Evolutionary conservation across 2,888 invertebrate genomes (phyloP).

Genomic region (Baronia brevicornis): DNA sequence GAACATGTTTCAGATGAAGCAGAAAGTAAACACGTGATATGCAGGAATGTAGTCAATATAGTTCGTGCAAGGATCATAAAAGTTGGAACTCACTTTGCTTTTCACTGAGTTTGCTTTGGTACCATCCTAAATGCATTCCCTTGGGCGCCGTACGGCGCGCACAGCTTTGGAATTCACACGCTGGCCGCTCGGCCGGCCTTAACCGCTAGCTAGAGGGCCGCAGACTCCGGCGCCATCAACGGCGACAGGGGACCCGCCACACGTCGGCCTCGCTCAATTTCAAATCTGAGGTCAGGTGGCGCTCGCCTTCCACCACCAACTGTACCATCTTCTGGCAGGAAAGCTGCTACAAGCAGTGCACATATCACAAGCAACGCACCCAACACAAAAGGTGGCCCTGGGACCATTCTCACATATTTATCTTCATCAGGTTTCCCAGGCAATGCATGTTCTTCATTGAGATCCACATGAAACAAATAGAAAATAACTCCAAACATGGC

Average conservation of each 20-base stretch:
- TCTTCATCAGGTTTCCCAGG: constrained; percentile 60
- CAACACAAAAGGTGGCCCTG: constrained; percentile 98
- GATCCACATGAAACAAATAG: constrained; percentile 98
- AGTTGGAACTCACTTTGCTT: constrained; percentile 38
- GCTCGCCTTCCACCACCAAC: constrained; percentile 56
- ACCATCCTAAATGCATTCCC: constrained; percentile 55
- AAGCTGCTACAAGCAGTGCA: constrained; percentile 93
- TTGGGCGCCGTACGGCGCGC: constrained; percentile 27
- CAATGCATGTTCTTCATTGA: constrained; percentile 83
- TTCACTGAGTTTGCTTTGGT: constrained; percentile 56
- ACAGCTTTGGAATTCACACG: constrained; percentile 52
- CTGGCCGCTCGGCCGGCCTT: constrained; percentile 61
- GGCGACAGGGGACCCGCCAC: constrained; percentile 86
- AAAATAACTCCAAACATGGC: constrained; percentile 99
- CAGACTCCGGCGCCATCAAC: constrained; percentile 85
- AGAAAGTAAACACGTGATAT: constrained; percentile 33
- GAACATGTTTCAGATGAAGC: constrained; percentile 37
- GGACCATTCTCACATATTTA: constrained; percentile 82
- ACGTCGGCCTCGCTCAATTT: constrained; percentile 85
- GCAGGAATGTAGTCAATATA: constrained; percentile 48
- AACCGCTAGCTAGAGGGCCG: constrained; percentile 78
- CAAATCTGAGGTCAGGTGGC: constrained; percentile 86
- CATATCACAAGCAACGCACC: constrained; percentile 97
- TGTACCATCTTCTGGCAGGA: constrained; percentile 82
- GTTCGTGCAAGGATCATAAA: constrained; percentile 34